A percentile compares a stretch with the other conserved stretches of the same genome.
Conservation (phyloP, 2,888 invertebrate species). For the Buathra laborator region DNA sequence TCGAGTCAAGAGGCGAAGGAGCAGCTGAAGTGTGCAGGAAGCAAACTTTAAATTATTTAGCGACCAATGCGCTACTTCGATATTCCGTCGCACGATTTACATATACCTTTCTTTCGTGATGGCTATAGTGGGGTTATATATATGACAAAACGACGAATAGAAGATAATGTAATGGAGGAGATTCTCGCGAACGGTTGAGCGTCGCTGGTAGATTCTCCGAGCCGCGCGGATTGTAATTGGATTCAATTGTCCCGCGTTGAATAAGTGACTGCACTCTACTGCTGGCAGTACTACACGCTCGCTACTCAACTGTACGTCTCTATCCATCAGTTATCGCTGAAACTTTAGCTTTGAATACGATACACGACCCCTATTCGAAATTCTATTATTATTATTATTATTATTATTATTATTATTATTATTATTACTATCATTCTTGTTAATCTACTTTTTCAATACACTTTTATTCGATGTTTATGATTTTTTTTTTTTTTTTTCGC, state of each 20-base stretch:
- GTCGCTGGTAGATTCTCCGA: conserved; percentile 68
- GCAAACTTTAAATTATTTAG: neutral
- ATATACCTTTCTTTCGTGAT: neutral
- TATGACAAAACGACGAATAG: conserved; percentile 8
- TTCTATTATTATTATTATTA: conserved; percentile 31
- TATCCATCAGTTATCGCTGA: conserved; percentile 77
- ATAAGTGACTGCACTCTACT: conserved; percentile 83
- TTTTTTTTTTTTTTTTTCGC: neutral
- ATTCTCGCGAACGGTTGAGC: conserved; percentile 75
- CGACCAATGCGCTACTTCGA: neutral
- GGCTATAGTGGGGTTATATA: neutral
- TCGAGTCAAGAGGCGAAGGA: neutral
- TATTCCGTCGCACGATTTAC: neutral
- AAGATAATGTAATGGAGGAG: conserved; percentile 12
- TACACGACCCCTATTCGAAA: conserved; percentile 67
- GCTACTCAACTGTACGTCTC: conserved; percentile 60
- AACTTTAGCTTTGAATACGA: conserved; percentile 74
- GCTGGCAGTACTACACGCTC: conserved; percentile 56
- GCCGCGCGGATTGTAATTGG: conserved; percentile 83
- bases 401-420: neutral
- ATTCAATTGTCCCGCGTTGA: conserved; percentile 85
- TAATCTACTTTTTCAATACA: neutral
- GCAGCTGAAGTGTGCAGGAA: neutral
- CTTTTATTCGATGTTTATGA: neutral
- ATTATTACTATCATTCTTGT: neutral